These are phyloP conservation scores for Andrena dorsata DNA, from an alignment of 2,888 invertebrate species.

Conservation along the genomic window DNA sequence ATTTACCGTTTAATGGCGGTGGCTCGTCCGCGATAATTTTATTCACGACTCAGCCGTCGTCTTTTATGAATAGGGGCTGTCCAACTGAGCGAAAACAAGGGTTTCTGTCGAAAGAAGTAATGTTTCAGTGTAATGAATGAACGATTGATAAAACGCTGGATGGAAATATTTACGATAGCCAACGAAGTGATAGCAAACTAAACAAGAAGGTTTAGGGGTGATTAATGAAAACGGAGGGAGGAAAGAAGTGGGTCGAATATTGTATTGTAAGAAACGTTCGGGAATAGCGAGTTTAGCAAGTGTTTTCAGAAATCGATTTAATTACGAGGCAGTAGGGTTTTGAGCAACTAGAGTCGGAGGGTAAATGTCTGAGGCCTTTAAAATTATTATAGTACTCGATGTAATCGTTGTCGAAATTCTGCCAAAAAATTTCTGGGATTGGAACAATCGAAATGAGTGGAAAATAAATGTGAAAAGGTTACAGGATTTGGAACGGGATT, in stretches of 20 bases:
- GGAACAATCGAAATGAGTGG: not conserved
- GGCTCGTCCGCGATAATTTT: conserved; percentile 47
- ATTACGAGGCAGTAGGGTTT: not conserved
- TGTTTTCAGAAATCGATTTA: not conserved
- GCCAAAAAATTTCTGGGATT: not conserved
- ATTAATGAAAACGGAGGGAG: not conserved
- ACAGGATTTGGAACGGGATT: not conserved
- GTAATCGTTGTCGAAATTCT: not conserved
- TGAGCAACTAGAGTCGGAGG: not conserved
- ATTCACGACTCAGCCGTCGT: conserved; percentile 7
- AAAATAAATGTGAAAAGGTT: not conserved
- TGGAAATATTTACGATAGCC: too few relatives aligned
- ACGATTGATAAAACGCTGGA: not conserved
- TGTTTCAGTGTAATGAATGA: not conserved
- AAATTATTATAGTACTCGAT: not conserved
- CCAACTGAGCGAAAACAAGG: conserved; percentile 5
- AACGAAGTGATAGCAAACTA: not conserved
- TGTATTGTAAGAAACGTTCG: not conserved
- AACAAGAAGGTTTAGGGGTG: not conserved
- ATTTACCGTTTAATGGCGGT: conserved; percentile 53
- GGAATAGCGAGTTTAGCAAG: conserved; percentile 1
- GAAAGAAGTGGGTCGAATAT: not conserved
- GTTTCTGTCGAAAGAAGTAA: not conserved
- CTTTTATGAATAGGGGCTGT: conserved; percentile 31
- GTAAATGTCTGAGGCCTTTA: not conserved